A percentile compares a stretch with the other conserved stretches of the same genome.
Evolutionary conservation across 2,797 vertebrate genomes (phyloP).

Genomic region (Microctenopoma steveboyesi): DNA sequence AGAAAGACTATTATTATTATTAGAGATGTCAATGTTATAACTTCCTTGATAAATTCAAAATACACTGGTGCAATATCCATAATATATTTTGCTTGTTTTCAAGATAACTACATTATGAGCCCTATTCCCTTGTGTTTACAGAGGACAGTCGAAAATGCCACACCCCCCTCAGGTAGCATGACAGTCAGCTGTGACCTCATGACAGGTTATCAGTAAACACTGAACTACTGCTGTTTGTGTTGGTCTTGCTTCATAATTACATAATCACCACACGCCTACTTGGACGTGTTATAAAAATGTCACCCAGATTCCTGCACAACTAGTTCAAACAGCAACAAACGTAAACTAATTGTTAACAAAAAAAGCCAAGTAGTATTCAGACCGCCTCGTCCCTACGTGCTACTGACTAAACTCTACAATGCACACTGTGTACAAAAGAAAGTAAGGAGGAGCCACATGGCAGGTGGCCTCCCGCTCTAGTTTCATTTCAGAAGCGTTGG

Average conservation of each 20-base stretch:
- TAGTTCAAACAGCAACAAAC: background rate
- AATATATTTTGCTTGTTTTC: background rate
- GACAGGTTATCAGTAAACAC: conserved; percentile 63
- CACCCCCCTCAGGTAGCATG: conserved; percentile 67
- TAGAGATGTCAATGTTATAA: background rate
- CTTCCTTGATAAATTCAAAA: background rate
- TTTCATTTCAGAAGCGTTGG: conserved; percentile 19
- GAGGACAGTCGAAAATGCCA: conserved; percentile 22
- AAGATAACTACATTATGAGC: background rate
- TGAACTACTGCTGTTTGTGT: conserved; percentile 20
- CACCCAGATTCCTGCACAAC: background rate
- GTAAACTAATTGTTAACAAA: background rate
- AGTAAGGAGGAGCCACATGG: conserved; percentile 70
- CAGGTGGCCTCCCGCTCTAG: conserved; percentile 59
- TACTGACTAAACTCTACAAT: conserved; percentile 46
- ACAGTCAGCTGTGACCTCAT: conserved; percentile 74
- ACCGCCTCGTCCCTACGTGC: background rate
- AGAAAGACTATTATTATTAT: background rate
- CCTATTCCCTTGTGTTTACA: conserved; percentile 1
- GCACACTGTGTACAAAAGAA: conserved; percentile 67
- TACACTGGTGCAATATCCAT: background rate
- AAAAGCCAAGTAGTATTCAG: background rate
- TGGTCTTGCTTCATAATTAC: conserved; percentile 21
- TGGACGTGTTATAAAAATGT: conserved; percentile 2
- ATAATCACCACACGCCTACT: conserved; percentile 10